A percentile compares a stretch with the other conserved stretches of the same genome.
Evolutionary conservation across 2,797 vertebrate genomes (phyloP).

Genomic region (Oophaga sylvatica): DNA sequence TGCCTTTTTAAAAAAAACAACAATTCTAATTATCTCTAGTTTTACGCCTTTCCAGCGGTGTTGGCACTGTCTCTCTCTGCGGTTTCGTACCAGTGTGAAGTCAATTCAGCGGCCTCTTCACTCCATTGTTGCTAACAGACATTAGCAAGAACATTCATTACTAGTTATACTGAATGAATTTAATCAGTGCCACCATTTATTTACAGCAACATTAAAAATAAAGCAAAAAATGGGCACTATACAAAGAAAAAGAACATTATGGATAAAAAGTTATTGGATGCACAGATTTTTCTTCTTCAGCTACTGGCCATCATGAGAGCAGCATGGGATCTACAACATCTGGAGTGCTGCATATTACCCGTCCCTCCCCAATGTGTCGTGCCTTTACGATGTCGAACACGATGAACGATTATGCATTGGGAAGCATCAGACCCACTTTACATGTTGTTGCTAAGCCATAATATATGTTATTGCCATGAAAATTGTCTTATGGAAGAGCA

Average conservation of each 20-base stretch:
- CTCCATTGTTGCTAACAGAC: no score
- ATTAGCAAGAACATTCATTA: background rate
- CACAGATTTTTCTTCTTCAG: background rate
- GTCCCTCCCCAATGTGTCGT: background rate
- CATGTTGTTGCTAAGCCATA: conserved; percentile 31
- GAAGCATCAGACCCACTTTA: conserved; percentile 15
- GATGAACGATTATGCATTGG: conserved; percentile 36
- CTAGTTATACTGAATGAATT: background rate
- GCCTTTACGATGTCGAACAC: background rate
- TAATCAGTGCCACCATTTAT: background rate
- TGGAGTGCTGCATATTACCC: conserved; percentile 17
- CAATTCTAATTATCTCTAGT: no score
- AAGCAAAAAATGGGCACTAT: background rate
- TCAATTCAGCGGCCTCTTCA: no score
- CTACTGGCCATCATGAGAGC: background rate
- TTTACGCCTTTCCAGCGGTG: no score
- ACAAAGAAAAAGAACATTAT: background rate
- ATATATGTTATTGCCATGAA: conserved; percentile 47
- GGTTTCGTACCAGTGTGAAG: no score
- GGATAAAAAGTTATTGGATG: background rate
- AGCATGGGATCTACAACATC: conserved; percentile 21
- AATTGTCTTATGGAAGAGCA: conserved; percentile 46
- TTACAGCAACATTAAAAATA: background rate
- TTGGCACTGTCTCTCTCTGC: no score
- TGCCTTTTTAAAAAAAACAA: no score